Percentiles rank a stretch among this genome's conserved stretches.
Conservation (phyloP, 2,797 vertebrate species). For the Lacerta viridis region DNA sequence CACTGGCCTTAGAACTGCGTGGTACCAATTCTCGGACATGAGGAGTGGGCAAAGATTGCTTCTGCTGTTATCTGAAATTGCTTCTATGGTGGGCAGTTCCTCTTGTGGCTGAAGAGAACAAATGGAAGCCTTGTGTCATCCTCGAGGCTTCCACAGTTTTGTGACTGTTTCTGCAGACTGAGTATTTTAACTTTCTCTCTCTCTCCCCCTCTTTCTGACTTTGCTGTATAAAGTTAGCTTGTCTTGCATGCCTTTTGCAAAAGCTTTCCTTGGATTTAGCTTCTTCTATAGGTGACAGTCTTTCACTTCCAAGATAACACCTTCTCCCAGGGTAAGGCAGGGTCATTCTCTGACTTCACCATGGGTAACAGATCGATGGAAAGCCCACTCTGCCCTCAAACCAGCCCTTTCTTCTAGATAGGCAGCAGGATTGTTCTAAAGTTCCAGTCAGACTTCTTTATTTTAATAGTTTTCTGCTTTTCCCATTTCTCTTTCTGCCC, state of each 20-base stretch:
- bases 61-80: conserved; percentile 39
- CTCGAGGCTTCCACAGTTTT: not conserved
- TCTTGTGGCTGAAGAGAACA: not conserved
- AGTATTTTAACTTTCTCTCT: not conserved
- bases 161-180: not conserved
- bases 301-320: not conserved
- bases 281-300: not conserved
- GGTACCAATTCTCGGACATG: conserved; percentile 44
- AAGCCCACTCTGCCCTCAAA: not conserved
- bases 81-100: not conserved
- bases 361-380: not conserved
- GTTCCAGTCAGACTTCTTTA: not conserved
- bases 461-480: not conserved
- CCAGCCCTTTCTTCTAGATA: not conserved
- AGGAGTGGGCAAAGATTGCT: conserved; percentile 46
- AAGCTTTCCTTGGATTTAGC: not conserved
- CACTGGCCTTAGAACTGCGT: conserved; percentile 28
- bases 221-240: not conserved
- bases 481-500: not conserved
- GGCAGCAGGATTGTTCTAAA: not conserved
- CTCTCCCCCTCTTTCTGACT: not conserved
- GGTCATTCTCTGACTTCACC: not conserved
- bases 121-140: not conserved
- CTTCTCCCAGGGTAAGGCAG: not conserved
- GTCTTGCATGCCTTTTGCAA: not conserved